Evolutionary conservation across 2,888 invertebrate species (phyloP).

Genomic region (Ichneumoninae sp.): DNA sequence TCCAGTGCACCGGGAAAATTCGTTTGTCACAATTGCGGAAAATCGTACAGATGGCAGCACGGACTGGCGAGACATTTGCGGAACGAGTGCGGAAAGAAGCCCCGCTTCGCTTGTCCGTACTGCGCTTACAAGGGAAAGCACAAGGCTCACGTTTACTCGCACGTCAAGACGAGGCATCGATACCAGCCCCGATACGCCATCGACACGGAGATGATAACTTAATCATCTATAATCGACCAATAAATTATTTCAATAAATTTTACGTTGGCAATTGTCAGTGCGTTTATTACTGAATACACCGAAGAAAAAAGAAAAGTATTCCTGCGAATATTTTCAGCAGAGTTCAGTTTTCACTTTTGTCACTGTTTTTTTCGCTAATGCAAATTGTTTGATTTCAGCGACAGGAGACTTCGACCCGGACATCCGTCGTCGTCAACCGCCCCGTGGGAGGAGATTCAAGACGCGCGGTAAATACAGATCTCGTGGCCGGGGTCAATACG

Average conservation of each 20-base stretch:
- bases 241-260: background rate
- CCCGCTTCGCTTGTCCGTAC: slow-evolving; percentile 69
- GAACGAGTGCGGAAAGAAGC: slow-evolving; percentile 72
- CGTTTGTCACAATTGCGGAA: slow-evolving; percentile 78
- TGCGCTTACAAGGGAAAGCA: slow-evolving; percentile 70
- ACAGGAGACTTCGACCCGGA: background rate
- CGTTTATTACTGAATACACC: background rate
- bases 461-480: background rate
- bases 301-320: background rate
- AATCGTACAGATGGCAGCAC: slow-evolving; percentile 76
- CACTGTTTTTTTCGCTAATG: background rate
- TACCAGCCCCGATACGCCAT: slow-evolving; percentile 49
- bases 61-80: slow-evolving; percentile 74
- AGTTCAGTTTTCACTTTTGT: too few species aligned
- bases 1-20: slow-evolving; percentile 63
- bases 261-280: background rate
- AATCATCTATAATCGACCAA: background rate
- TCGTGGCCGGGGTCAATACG: too few species aligned
- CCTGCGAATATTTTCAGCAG: background rate
- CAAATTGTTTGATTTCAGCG: slow-evolving; percentile 40
- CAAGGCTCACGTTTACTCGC: slow-evolving; percentile 68
- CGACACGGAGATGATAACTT: slow-evolving; percentile 14
- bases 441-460: background rate
- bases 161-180: slow-evolving; percentile 65
- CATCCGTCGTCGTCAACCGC: background rate